Conservation (phyloP, 2,888 invertebrate genomes). For the Heliconius cydno region DNA sequence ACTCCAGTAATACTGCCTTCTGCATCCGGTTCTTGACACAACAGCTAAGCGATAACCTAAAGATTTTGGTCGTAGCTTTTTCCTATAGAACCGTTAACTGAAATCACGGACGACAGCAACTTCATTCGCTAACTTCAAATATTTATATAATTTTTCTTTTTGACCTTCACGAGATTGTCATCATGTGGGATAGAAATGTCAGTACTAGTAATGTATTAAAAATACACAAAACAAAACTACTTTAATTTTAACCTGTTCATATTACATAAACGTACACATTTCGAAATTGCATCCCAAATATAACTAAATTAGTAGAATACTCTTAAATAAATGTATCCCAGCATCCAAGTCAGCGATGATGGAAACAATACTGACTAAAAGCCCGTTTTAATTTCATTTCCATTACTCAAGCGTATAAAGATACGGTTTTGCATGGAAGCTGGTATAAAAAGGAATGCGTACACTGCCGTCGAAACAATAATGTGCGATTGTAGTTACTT, state of each 20-base stretch:
- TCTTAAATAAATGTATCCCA: slow-evolving; percentile 27
- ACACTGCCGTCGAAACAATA: slow-evolving; percentile 76
- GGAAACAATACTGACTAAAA: slow-evolving; percentile 68
- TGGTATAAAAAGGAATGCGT: slow-evolving; percentile 75
- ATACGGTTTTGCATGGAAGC: slow-evolving; percentile 73
- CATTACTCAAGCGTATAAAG: slow-evolving; percentile 74
- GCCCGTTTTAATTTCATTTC: slow-evolving; percentile 78
- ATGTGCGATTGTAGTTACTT: slow-evolving; percentile 79
- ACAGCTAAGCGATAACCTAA: too few relatives aligned
- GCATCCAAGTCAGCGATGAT: slow-evolving; percentile 39
- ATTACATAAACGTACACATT: slow-evolving; percentile 4
- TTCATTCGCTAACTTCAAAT: too few relatives aligned
- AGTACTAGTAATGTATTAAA: background rate
- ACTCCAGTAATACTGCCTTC: too few relatives aligned
- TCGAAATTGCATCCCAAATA: background rate
- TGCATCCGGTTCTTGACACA: too few relatives aligned
- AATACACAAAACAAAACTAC: background rate
- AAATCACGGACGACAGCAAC: too few relatives aligned
- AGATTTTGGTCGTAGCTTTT: too few relatives aligned
- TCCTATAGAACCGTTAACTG: too few relatives aligned
- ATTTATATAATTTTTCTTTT: too few relatives aligned
- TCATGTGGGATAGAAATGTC: too few relatives aligned
- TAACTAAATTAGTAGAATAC: slow-evolving; percentile 21
- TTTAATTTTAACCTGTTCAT: background rate
- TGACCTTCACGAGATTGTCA: too few relatives aligned